Evolutionary conservation across 2,797 vertebrate genomes (phyloP), one percentile per base, ranked within the genome.

Genomic region (Botia almorhae): DNA sequence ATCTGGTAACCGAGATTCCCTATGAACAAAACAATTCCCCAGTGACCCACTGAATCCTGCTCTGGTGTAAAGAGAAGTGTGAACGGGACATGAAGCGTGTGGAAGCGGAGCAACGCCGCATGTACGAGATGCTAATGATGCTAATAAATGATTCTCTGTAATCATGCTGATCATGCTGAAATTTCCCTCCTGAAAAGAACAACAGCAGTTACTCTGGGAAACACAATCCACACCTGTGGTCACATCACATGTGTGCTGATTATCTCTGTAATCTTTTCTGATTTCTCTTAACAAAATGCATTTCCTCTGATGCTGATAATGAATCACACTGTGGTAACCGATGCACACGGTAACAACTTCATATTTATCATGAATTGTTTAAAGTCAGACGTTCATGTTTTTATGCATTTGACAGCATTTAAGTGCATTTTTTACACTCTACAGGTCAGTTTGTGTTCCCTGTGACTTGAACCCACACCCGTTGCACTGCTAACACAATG

Each of bases 151-250:
- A 51, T 58, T 48, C 63, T 68, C 83, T 84, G 60, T 69, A 26
- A 55, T 75, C 12, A 11, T 4, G 43, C 29, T 64, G 69, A 70
- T 61, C 76, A 61, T 17, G 51, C 55, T 2, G 2, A 14, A 53
- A 81, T 81, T 81, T 74, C 58, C 81, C 70, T 33, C 84, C 84
- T 81, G 83, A 85, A 83, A 85, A 83, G 81, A 81, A 48, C 19
- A 74, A 65, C 29, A 64, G 29, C 21, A 12, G 26, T 65, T 50
- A 36, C 12, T 2, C 4, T 33, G 3, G 2, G 21, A 55, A 60
- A 39, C 53, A 46, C 60, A 69, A 56, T 39, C 48, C 68, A 63
- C 61, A 36, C 0, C 46, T 8, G 12, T 3, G 23, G 64, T 68
- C 33, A 64, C 23, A 36, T 17, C 8, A 19, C 76, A 60, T 64